Evolutionary conservation across 1,140 invertebrate species (phyloP).

Genomic region (Drosophila tsacasi): DNA sequence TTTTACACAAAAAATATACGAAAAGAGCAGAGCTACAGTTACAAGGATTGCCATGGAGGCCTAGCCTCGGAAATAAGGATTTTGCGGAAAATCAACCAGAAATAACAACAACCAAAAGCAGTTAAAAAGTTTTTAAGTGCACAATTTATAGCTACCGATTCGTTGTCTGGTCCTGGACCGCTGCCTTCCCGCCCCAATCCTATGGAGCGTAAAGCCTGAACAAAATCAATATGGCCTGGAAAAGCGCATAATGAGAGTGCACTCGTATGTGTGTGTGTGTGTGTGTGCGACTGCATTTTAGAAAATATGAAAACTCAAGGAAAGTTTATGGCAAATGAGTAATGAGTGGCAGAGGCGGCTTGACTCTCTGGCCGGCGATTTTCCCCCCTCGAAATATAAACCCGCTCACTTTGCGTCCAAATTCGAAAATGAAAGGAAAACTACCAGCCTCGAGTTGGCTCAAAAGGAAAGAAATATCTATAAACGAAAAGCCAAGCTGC

Average conservation of each 20-base stretch:
- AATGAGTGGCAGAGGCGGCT: constrained; percentile 70
- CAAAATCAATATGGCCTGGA: constrained; percentile 71
- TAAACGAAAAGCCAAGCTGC: neutral
- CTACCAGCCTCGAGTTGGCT: neutral
- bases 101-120: constrained; percentile 52
- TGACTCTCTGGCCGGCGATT: constrained; percentile 49
- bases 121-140: constrained; percentile 78
- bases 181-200: constrained; percentile 10
- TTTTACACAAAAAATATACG: neutral
- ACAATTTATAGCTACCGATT: constrained; percentile 78
- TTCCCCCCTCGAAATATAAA: constrained; percentile 1
- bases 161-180: constrained; percentile 62
- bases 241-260: constrained; percentile 58
- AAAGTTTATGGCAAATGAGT: constrained; percentile 81
- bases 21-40: neutral
- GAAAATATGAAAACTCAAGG: constrained; percentile 80
- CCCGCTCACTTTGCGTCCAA: constrained; percentile 4
- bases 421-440: constrained; percentile 23
- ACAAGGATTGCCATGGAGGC: constrained; percentile 32
- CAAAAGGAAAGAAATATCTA: neutral
- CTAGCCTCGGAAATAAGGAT: constrained; percentile 29
- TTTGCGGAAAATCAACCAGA: constrained; percentile 44
- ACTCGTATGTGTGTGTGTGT: constrained; percentile 23
- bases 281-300: constrained; percentile 58
- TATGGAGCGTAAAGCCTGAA: constrained; percentile 63